A percentile compares a stretch with the other conserved stretches of the same genome.
These are phyloP conservation scores for Copidosoma floridanum DNA, from an alignment of 1,140 invertebrate species.

Conservation along the genomic window DNA sequence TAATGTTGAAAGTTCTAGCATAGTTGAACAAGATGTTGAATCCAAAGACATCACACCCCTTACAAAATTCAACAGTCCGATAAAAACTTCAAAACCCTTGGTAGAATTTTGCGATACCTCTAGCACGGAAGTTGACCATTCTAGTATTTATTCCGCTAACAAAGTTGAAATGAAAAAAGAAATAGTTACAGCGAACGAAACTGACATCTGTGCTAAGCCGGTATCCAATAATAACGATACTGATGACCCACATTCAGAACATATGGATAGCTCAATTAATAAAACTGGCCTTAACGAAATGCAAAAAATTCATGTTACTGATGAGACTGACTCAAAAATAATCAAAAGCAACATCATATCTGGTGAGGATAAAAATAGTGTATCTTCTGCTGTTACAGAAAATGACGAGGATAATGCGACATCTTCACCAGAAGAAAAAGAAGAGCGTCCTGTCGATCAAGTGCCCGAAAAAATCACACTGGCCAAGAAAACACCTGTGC, in stretches of 20 bases:
- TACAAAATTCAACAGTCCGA: too few species aligned
- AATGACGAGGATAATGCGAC: background rate
- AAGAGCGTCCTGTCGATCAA: background rate
- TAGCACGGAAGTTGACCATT: too few species aligned
- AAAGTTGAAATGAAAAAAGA: too few species aligned
- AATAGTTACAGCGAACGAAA: too few species aligned
- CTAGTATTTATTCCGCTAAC: too few species aligned
- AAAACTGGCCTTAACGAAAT: background rate
- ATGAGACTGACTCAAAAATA: slow-evolving; percentile 5
- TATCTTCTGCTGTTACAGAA: slow-evolving; percentile 32
- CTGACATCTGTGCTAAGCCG: too few species aligned
- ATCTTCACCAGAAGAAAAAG: slow-evolving; percentile 1
- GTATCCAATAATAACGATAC: too few species aligned
- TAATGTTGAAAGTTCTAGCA: background rate
- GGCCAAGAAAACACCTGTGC: background rate
- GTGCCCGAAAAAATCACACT: background rate
- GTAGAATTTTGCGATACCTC: background rate
- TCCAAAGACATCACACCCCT: too few species aligned
- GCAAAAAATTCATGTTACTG: slow-evolving; percentile 3
- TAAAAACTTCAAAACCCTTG: background rate
- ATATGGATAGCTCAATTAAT: background rate
- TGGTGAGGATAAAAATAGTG: slow-evolving; percentile 27
- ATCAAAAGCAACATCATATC: slow-evolving; percentile 9
- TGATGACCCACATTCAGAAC: too few species aligned
- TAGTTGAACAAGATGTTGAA: too few species aligned